phyloP scores from a whole-genome alignment of 2,113 vertebrate genomes.

The Cheirogaleus medius region DNA sequence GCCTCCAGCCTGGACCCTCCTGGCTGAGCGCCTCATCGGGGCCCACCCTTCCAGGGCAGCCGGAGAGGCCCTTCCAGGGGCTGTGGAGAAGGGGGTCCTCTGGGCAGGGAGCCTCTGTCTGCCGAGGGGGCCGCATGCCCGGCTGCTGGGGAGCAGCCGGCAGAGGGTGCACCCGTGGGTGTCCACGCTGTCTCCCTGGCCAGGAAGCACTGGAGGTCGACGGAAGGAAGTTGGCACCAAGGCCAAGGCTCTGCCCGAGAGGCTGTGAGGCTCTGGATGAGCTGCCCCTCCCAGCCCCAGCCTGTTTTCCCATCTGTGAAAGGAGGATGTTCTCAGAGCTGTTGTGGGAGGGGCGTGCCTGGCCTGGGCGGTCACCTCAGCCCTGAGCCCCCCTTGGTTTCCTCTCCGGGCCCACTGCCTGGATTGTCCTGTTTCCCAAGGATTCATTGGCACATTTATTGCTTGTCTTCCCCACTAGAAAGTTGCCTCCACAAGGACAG shows the following conservation, averaged over 20 bases:
- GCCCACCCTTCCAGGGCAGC: neutral
- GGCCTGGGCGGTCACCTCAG: neutral
- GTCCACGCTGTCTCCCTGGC: neutral
- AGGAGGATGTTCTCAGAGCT: neutral
- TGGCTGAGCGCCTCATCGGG: neutral
- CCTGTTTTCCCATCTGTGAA: neutral
- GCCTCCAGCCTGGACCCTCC: neutral
- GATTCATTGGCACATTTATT: fast-evolving
- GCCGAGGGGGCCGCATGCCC: too few relatives aligned
- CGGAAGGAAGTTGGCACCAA: neutral
- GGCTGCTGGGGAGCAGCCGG: too few relatives aligned
- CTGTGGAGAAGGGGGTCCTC: neutral
- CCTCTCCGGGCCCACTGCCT: neutral
- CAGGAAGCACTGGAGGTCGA: too few relatives aligned
- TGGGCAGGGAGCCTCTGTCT: neutral
- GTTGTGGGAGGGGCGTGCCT: fast-evolving
- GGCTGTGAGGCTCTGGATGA: neutral
- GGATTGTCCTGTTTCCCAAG: fast-evolving
- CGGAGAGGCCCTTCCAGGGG: neutral
- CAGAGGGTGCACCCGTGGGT: neutral
- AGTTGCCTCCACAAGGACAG: neutral
- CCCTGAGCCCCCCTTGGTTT: too few relatives aligned
- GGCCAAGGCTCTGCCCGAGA: neutral
- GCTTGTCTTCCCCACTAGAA: too few relatives aligned
- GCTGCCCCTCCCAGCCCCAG: neutral